Conservation (phyloP, 2,797 vertebrate species). For the Anisognathus igniventris region DNA sequence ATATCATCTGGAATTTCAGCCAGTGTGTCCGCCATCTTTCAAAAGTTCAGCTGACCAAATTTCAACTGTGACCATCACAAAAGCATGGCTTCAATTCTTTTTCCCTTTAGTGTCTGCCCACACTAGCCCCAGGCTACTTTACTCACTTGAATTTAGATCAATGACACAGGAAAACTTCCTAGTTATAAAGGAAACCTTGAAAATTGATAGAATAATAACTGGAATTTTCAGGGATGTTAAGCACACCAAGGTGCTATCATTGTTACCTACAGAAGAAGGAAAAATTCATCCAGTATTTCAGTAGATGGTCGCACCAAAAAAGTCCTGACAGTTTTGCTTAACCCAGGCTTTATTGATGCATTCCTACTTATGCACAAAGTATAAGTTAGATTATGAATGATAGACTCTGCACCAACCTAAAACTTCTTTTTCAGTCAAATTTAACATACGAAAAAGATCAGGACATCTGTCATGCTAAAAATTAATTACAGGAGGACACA, state of each 20-base stretch:
- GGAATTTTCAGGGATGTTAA: not conserved
- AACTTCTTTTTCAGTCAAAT: not conserved
- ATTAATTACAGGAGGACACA: not conserved
- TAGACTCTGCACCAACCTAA: not conserved
- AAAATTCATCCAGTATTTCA: not conserved
- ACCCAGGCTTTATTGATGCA: not conserved
- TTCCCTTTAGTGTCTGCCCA: not conserved
- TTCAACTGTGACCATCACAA: not conserved
- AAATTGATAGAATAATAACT: not conserved
- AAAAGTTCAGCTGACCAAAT: not conserved
- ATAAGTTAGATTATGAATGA: not conserved
- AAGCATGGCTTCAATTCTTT: not conserved
- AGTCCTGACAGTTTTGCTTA: not conserved
- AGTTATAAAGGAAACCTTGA: not conserved
- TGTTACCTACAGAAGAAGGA: not conserved
- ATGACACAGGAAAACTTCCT: not conserved
- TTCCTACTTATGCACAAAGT: not conserved
- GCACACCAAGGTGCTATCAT: not conserved
- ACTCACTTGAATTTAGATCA: not conserved
- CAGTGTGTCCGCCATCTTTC: not conserved
- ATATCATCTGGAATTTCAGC: not conserved
- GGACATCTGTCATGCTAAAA: not conserved
- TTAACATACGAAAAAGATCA: not conserved
- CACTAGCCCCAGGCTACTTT: not conserved
- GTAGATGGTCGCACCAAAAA: not conserved